phyloP scores from a whole-genome alignment of 2,888 invertebrate species.

The Megalurothrips usitatus region DNA sequence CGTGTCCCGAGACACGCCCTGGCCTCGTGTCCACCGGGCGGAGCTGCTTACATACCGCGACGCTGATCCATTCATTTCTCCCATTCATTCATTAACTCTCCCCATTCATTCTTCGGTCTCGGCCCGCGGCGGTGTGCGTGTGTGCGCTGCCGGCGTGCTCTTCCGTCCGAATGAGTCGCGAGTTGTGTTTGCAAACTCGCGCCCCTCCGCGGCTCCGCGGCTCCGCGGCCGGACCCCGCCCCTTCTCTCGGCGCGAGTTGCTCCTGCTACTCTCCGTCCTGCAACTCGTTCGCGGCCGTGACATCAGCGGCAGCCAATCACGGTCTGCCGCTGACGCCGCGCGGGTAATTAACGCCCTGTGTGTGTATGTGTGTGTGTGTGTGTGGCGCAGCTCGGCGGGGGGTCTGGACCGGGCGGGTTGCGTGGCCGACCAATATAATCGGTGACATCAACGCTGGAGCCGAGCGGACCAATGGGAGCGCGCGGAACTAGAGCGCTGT shows the following conservation, averaged over 20 bases:
- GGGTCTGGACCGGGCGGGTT: neutral
- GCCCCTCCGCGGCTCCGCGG: no score
- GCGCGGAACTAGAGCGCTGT: neutral
- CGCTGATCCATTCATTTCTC: neutral
- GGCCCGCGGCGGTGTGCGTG: neutral
- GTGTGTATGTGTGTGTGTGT: no score
- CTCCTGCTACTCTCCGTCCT: neutral
- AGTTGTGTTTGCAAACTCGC: no score
- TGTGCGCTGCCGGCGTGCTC: neutral
- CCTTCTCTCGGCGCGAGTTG: no score
- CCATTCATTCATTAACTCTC: neutral
- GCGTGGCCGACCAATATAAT: slow-evolving; percentile 9
- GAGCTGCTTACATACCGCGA: no score
- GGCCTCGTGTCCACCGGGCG: no score
- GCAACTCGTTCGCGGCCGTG: neutral
- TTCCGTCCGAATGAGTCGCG: neutral
- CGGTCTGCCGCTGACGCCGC: neutral
- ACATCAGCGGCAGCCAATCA: neutral
- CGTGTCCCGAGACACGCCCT: no score
- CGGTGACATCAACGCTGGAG: slow-evolving; percentile 25
- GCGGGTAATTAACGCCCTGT: neutral
- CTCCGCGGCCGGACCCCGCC: no score
- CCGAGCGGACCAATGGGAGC: neutral
- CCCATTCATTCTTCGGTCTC: no score
- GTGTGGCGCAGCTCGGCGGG: neutral